Base-by-base conservation (phyloP, 2,797 vertebrate species). In the Syndactyla subalaris region DNA sequence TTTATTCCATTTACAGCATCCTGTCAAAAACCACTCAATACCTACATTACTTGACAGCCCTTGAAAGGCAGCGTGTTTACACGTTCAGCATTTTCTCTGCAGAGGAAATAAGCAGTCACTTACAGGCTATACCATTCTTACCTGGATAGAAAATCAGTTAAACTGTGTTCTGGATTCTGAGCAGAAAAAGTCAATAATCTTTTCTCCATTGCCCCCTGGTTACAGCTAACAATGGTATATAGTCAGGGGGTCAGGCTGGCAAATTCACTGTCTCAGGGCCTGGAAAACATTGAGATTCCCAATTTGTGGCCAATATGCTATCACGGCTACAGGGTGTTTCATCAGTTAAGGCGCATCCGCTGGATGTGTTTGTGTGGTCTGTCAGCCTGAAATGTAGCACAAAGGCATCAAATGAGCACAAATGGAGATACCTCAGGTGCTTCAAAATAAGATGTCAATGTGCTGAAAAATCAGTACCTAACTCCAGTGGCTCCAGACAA, bases 361-460 rank as follows among this genome's bases (percentile, higher is more conserved):
- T 79, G 63, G 71, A 54, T 16, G 7, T 72, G 48, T 91, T 91
- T 88, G 71, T 61, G 12, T 70, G 15, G 45, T 86, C 85, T 95
- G 92, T 84, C 86, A 91, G 61, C 81, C 67, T 75, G 67, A 88
- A 89, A 91, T 14, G 7, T 29, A 63, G 55, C 82, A 84, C 76
- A 58, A 59, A 88, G 61, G 71, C 24, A 3, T 93, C 83, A 92
- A 92, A 70, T 85, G 71, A 88, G 79, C 10, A 13, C 85, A 92
- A 89, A 90, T 85, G 84, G 85, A 92, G 51, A 76, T 86, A 95
- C 70, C 49, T 73, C 85, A 86, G 89, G 92, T 86, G 79, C 76
- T 90, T 90, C 83, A 86, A 86, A 95, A 84, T 86, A 81, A 95
- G 76, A 94, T 92, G 80, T 92, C 93, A 78, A 45, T 70, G 20